Evolutionary conservation across 2,888 invertebrate species (phyloP).

Genomic region (Acanthosoma haemorrhoidale): DNA sequence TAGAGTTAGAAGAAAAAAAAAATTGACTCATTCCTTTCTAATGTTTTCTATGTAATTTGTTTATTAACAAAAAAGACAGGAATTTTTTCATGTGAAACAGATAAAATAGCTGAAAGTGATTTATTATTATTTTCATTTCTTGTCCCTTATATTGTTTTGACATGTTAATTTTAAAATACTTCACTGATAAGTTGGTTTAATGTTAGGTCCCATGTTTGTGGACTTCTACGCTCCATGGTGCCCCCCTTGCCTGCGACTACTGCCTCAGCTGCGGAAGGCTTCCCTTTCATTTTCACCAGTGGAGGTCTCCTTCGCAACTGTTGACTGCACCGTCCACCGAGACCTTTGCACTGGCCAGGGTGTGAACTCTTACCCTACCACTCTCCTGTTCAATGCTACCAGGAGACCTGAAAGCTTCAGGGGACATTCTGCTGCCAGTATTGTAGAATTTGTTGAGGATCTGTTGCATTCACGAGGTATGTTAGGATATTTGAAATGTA

Average conservation of each 20-base stretch:
- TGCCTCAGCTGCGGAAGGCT: constrained; percentile 63
- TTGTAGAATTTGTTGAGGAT: constrained; percentile 62
- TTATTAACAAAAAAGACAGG: too few species aligned
- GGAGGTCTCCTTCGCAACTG: constrained; percentile 56
- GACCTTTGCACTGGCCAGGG: constrained; percentile 56
- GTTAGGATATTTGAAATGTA: constrained; percentile 20
- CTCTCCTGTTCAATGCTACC: constrained; percentile 59
- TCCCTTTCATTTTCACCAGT: constrained; percentile 52
- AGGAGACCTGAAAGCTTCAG: constrained; percentile 52
- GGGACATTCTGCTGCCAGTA: constrained; percentile 55
- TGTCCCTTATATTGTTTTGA: too few species aligned
- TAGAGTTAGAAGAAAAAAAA: too few species aligned
- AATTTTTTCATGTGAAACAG: too few species aligned
- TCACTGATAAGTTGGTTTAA: not conserved
- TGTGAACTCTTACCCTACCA: constrained; percentile 63
- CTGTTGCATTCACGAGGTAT: constrained; percentile 52
- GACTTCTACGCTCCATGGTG: constrained; percentile 78
- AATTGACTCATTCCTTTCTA: too few species aligned
- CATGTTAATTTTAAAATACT: too few species aligned
- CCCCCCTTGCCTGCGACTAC: constrained; percentile 64
- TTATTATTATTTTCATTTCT: too few species aligned
- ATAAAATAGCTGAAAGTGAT: too few species aligned
- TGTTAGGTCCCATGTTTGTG: constrained; percentile 55
- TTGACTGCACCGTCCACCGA: constrained; percentile 62
- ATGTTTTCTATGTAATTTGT: too few species aligned